Conservation (phyloP, 2,888 invertebrate species). For the Oscheius sp. region DNA sequence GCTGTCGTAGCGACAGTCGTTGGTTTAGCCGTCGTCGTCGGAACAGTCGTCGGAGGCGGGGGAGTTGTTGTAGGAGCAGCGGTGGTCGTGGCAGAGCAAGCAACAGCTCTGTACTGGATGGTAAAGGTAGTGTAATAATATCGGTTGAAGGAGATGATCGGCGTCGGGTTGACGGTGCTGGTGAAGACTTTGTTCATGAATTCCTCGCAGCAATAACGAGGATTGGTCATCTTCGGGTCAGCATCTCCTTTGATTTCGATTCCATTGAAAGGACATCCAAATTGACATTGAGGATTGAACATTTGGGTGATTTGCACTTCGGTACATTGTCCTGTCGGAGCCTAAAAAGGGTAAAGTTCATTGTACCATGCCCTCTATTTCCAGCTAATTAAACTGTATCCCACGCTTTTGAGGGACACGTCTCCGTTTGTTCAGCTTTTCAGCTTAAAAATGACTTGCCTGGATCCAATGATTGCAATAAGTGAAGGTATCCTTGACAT, state of each 20-base stretch:
- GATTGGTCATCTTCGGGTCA: constrained; percentile 8
- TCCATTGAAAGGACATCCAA: constrained; percentile 51
- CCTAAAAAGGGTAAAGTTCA: constrained; percentile 24
- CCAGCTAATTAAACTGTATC: background rate
- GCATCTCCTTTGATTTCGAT: constrained; percentile 36
- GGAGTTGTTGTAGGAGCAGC: background rate
- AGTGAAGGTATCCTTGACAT: constrained; percentile 37
- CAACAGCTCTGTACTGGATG: constrained; percentile 37
- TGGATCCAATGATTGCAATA: constrained; percentile 28
- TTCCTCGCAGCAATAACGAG: constrained; percentile 41
- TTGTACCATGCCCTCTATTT: too few relatives aligned
- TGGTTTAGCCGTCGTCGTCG: too few relatives aligned
- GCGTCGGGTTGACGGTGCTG: constrained; percentile 41
- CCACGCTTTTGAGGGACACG: background rate
- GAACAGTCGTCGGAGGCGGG: background rate
- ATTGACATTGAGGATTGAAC: constrained; percentile 46
- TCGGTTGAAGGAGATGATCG: constrained; percentile 45
- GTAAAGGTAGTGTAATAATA: constrained; percentile 39
- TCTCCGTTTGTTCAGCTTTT: background rate
- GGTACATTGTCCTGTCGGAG: constrained; percentile 44
- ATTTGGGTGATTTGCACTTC: constrained; percentile 40
- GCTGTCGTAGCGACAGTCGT: constrained; percentile 8
- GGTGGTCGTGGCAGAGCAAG: background rate
- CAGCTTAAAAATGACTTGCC: constrained; percentile 5
- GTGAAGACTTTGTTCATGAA: constrained; percentile 40